Conservation (phyloP, 1,140 invertebrate genomes). For the Tribolium madens region DNA sequence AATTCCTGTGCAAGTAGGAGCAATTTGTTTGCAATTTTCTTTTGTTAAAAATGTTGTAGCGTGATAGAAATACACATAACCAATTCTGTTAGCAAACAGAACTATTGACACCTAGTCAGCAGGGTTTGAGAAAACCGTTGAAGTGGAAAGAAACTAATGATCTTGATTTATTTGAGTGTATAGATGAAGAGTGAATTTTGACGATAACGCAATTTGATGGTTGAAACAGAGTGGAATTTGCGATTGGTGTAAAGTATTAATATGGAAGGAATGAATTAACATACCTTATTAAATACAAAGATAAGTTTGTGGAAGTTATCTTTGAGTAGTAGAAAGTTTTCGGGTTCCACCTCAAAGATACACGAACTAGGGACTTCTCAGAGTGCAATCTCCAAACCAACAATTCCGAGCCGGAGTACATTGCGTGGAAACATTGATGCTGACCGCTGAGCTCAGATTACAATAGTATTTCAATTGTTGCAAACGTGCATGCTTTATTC, state of each 20-base stretch:
- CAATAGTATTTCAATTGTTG: constrained; percentile 58
- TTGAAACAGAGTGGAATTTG: background rate
- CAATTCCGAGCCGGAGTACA: constrained; percentile 52
- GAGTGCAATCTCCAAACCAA: constrained; percentile 49
- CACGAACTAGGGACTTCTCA: constrained; percentile 46
- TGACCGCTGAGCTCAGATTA: constrained; percentile 59
- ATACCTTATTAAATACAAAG: constrained; percentile 44
- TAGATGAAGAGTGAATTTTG: constrained; percentile 14
- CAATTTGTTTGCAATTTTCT: background rate
- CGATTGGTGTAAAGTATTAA: constrained; percentile 22
- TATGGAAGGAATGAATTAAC: constrained; percentile 37
- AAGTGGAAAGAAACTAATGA: constrained; percentile 34
- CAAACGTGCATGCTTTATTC: constrained; percentile 47
- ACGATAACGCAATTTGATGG: constrained; percentile 24
- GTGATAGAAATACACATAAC: constrained; percentile 19
- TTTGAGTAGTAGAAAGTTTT: constrained; percentile 46
- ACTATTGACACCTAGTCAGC: constrained; percentile 36
- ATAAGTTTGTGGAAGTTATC: constrained; percentile 42
- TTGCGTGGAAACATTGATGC: constrained; percentile 61
- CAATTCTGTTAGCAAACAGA: constrained; percentile 21
- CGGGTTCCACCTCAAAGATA: constrained; percentile 56
- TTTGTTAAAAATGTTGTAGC: constrained; percentile 19
- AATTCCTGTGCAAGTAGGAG: background rate
- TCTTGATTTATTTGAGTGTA: constrained; percentile 35
- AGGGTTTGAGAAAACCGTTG: constrained; percentile 19